phyloP scores from a whole-genome alignment of 2,888 invertebrate species.

The Eucera pruinosa region DNA sequence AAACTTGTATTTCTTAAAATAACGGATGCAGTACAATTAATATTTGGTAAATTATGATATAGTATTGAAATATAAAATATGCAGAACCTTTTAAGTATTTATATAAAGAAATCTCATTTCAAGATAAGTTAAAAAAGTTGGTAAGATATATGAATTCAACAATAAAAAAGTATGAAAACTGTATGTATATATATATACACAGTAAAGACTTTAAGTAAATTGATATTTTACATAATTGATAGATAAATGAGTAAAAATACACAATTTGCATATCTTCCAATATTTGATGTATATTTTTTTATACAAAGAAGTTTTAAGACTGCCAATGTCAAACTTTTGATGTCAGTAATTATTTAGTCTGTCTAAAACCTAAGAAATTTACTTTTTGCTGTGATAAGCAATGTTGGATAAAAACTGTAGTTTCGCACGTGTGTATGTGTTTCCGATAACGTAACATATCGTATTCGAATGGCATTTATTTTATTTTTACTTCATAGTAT shows the following conservation, averaged over 20 bases:
- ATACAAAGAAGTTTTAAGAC: slow-evolving; percentile 43
- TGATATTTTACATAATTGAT: slow-evolving; percentile 39
- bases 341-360: slow-evolving; percentile 54
- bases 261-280: slow-evolving; percentile 47
- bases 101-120: slow-evolving; percentile 51
- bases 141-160: not conserved
- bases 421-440: slow-evolving; percentile 43
- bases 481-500: slow-evolving; percentile 42
- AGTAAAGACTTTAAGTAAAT: slow-evolving; percentile 35
- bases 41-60: slow-evolving; percentile 25
- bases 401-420: slow-evolving; percentile 48
- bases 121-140: slow-evolving; percentile 3
- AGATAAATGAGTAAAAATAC: slow-evolving; percentile 21
- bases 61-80: slow-evolving; percentile 14
- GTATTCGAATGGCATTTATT: slow-evolving; percentile 45
- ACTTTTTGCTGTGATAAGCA: slow-evolving; percentile 66
- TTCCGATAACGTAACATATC: slow-evolving; percentile 53
- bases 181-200: slow-evolving; percentile 30
- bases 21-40: slow-evolving; percentile 60
- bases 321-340: slow-evolving; percentile 26
- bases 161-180: slow-evolving; percentile 19
- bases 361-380: slow-evolving; percentile 49
- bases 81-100: slow-evolving; percentile 38
- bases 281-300: slow-evolving; percentile 49
- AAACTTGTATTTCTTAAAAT: slow-evolving; percentile 34